Conservation (phyloP, 2,113 vertebrate species). For the Apodemus sylvaticus region DNA sequence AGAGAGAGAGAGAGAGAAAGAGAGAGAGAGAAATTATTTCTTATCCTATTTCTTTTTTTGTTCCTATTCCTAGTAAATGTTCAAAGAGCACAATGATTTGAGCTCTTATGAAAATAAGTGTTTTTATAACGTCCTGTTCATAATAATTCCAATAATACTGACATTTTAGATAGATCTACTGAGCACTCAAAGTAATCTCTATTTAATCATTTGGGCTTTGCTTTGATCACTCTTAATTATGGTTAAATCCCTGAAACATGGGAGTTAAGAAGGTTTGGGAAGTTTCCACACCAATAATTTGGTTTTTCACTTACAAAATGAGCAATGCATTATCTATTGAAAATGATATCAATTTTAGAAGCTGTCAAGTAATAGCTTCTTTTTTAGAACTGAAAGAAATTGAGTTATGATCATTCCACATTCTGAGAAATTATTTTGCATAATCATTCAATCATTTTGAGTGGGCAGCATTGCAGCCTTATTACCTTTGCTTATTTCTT, state of each 20-base stretch:
- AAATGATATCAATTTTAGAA: neutral
- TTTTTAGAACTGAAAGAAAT: neutral
- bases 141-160: neutral
- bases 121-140: neutral
- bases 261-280: neutral
- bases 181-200: slow-evolving; percentile 7
- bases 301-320: slow-evolving; percentile 45
- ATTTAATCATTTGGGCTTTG: neutral
- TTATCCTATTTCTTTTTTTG: neutral
- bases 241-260: slow-evolving; percentile 37
- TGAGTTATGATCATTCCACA: neutral
- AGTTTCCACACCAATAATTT: neutral
- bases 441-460: slow-evolving; percentile 13
- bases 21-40: neutral
- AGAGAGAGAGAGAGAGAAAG: neutral
- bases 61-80: neutral
- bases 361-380: neutral
- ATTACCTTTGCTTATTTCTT: neutral
- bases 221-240: slow-evolving; percentile 44
- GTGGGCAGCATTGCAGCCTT: neutral
- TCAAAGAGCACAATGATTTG: neutral
- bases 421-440: neutral
- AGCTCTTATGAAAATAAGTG: neutral
- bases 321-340: neutral
- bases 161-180: neutral